Evolutionary conservation across 1,140 invertebrate species (phyloP), one percentile per base, ranked within the genome.

Genomic region (Ceratosolen solmsi): DNA sequence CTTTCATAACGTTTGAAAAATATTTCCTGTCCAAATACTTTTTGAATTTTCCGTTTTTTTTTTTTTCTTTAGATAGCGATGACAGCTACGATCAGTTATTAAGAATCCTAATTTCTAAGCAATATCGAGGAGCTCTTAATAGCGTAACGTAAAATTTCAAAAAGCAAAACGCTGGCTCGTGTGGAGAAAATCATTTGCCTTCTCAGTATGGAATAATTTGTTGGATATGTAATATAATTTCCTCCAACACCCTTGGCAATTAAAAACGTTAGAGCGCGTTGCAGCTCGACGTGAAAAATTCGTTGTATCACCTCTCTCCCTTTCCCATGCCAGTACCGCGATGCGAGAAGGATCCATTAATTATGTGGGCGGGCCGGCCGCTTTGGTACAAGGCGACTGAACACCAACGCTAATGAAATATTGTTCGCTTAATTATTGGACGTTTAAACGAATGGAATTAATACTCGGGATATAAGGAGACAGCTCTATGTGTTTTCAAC

Each of bases 341-440:
- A 30, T 36, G 38, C 33, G n/a, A 13, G 0, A 13, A 25, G 30
- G 54, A 58, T 65, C 68, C 58, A 77, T 81, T 78, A 74, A 82
- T 82, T 78, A 82, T 33, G 54, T 30, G 65, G 49, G 63, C 41
- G 46, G n/a, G n/a, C n/a, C n/a, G n/a, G n/a, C n/a, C n/a, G 70
- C 5, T 49, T 33, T 33, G 9, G 17, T 33, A 30, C 46, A 51
- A 41, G 58, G 22, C 65, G 36, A 70, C 71, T 71, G 72, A 63
- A 70, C 78, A 4, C 58, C 51, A 82, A 15, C 58, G 49, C 76
- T 79, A 76, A 81, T 82, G 75, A 84, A 84, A 79, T 84, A 84
- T 79, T 72, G 79, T 56, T 15, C 38, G 60, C 58, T 82, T 79
- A 84, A 79, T 84, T 79, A 82, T 82, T 77, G 38, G 74, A 63